A percentile compares a stretch with the other conserved stretches of the same genome.
These are phyloP conservation scores for Laterallus jamaicensis DNA, from an alignment of 2,113 vertebrate genomes.

Conservation along the genomic window DNA sequence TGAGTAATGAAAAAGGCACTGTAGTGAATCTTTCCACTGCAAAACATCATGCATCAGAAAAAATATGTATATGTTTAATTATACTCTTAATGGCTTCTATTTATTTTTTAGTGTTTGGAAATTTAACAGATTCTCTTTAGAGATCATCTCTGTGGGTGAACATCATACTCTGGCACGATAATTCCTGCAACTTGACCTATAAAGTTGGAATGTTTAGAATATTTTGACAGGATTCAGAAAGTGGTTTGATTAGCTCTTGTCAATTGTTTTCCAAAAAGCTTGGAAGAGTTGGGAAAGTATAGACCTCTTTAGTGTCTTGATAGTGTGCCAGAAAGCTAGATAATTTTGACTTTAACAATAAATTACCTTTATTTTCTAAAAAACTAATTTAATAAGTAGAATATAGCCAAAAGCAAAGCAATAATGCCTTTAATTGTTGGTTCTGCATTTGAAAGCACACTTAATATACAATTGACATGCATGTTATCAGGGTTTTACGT, in stretches of 20 bases:
- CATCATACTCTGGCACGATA: background rate
- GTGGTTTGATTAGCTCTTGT: background rate
- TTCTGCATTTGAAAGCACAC: conserved; percentile 18
- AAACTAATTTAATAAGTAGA: background rate
- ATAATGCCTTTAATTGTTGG: background rate
- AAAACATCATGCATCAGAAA: background rate
- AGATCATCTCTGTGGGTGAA: background rate
- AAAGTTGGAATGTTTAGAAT: background rate
- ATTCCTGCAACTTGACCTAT: conserved; percentile 1
- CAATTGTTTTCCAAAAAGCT: conserved; percentile 3
- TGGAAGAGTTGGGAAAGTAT: background rate
- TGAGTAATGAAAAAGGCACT: conserved; percentile 12
- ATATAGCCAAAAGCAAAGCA: conserved; percentile 18
- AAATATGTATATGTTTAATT: background rate
- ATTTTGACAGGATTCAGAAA: conserved; percentile 9
- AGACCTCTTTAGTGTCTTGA: background rate
- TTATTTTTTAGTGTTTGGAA: conserved; percentile 26
- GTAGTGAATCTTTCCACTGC: conserved; percentile 2
- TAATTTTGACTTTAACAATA: background rate
- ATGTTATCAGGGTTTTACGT: background rate
- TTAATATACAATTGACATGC: background rate
- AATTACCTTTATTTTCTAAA: background rate
- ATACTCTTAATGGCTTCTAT: background rate
- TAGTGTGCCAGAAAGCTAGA: background rate
- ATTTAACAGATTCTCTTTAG: conserved; percentile 2